phyloP scores from a whole-genome alignment of 2,888 invertebrate species.

The Acrocyrtus sp. region DNA sequence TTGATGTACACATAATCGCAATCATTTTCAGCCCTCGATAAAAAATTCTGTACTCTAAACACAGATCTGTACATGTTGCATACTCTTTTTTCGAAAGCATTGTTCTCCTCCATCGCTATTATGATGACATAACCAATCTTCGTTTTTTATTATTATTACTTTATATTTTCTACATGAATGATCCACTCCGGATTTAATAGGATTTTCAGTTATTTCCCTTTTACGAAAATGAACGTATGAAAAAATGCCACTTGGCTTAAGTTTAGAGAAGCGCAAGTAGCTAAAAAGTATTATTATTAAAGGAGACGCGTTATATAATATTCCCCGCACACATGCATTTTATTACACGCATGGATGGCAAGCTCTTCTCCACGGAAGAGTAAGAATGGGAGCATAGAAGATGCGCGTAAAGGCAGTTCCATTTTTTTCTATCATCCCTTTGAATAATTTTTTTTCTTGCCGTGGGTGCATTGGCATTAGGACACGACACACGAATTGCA shows the following conservation, averaged over 20 bases:
- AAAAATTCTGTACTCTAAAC: too few species aligned
- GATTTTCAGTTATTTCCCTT: not conserved
- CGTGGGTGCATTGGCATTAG: conserved; percentile 41
- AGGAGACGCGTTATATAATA: too few species aligned
- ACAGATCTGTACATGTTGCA: too few species aligned
- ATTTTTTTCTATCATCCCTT: too few species aligned
- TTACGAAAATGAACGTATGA: not conserved
- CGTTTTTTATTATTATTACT: not conserved
- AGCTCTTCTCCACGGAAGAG: not conserved
- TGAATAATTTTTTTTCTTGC: conserved; percentile 23
- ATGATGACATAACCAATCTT: not conserved
- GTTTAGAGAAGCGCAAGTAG: too few species aligned
- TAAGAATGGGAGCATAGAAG: too few species aligned
- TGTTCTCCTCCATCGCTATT: not conserved
- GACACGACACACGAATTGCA: conserved; percentile 7
- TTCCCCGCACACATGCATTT: conserved; percentile 43
- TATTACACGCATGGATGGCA: conserved; percentile 23
- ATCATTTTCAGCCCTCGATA: too few species aligned
- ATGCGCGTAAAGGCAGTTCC: too few species aligned
- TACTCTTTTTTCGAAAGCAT: not conserved
- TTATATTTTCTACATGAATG: not conserved
- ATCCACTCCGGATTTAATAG: not conserved
- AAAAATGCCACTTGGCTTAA: too few species aligned
- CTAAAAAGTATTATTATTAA: too few species aligned
- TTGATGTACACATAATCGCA: too few species aligned